Evolutionary conservation across 2,888 invertebrate genomes (phyloP), one percentile per base, ranked within the genome.

Genomic region (Phyto melanocephala): DNA sequence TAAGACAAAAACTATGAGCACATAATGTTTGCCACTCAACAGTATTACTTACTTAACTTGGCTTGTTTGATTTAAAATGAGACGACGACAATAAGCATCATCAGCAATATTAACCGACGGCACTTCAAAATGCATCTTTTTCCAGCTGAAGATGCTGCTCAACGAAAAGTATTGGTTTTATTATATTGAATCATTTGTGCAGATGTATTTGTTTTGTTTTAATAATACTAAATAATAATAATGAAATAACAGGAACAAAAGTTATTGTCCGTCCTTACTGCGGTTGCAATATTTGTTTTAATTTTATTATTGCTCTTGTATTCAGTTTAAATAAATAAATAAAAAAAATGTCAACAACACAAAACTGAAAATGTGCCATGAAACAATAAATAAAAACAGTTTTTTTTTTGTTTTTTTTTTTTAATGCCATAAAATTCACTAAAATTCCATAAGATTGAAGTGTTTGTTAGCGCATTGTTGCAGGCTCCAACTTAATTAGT

Each of bases 371-470:
- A 76, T 67, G 33, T 75, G 65, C 28, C 79, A 56, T 71, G 71
- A 82, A 74, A 24, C 33, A 33, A 42, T 54, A 65, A 62, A 35
- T 45, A 35, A 50, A 52, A 76, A 78, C 45, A 52, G 50, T 37
- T 6, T 2, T 65, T 20, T 56, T 60, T 11, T 40, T 74, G 65
- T 45, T n/a, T 28, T 56, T 67, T 15, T 50, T 74, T 71, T 37
- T n/a, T 50, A 81, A 68, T 79, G 81, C 75, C 70, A 79, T 82
- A 79, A 82, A 82, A 78, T 52, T 37, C 42, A 75, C 63, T 28
- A 11, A 67, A 79, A 79, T 71, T 79, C 37, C 47, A 35, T 56
- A 47, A 75, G 22, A 60, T 82, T 79, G 35, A 82, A 60, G 52
- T 33, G 65, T 71, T 60, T 78, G 52, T 54, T 63, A 58, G 37